Conservation (phyloP, 2,888 invertebrate species). For the Pseudococcus viburni region DNA sequence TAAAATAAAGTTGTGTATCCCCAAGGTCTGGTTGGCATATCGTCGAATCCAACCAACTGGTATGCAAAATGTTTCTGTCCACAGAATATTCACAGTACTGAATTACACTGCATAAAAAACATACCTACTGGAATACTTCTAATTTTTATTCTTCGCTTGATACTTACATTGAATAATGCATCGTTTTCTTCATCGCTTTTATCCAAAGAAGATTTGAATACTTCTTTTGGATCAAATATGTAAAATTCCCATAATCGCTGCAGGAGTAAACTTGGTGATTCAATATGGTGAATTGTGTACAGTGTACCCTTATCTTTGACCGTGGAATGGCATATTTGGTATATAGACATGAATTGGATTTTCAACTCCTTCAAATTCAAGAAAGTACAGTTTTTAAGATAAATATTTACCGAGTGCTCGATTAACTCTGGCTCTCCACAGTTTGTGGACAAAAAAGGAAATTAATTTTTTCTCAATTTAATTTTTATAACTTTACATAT, state of each 20-base stretch:
- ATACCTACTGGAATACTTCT: too few species aligned
- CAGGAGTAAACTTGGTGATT: background rate
- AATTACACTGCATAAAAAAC: background rate
- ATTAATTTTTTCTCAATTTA: too few species aligned
- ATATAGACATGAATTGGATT: background rate
- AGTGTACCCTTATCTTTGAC: background rate
- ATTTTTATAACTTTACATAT: too few species aligned
- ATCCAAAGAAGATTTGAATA: too few species aligned
- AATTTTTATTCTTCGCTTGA: too few species aligned
- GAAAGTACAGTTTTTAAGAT: too few species aligned
- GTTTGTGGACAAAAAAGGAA: too few species aligned
- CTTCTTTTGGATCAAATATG: background rate
- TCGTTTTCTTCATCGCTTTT: too few species aligned
- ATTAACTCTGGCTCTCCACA: too few species aligned
- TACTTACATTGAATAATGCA: too few species aligned
- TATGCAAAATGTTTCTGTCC: background rate
- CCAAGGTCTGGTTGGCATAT: background rate
- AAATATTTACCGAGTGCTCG: too few species aligned
- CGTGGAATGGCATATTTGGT: background rate
- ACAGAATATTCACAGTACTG: background rate
- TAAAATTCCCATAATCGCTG: background rate
- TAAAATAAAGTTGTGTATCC: background rate
- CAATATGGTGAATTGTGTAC: background rate
- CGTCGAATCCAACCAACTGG: background rate
- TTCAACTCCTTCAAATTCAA: too few species aligned